These are phyloP conservation scores for Kradibia gibbosae DNA, from an alignment of 1,140 invertebrate genomes.

Conservation along the genomic window DNA sequence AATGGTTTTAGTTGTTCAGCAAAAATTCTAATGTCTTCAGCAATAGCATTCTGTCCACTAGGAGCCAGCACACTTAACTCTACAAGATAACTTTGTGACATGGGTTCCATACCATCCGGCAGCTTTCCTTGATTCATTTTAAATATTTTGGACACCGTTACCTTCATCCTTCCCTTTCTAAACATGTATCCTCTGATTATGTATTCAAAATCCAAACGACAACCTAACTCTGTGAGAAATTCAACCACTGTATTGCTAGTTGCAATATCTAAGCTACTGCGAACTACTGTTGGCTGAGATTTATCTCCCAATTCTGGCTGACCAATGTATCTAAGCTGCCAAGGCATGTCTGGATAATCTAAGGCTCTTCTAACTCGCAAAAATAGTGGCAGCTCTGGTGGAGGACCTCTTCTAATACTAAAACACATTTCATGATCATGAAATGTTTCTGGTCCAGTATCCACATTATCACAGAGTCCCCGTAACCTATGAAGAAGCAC, in stretches of 20 bases:
- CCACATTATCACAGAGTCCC: slow-evolving; percentile 95
- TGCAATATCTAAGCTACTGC: slow-evolving; percentile 93
- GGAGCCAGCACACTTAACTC: slow-evolving; percentile 95
- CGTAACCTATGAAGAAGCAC: slow-evolving; percentile 92
- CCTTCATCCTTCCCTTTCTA: slow-evolving; percentile 96
- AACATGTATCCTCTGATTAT: slow-evolving; percentile 96
- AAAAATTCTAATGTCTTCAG: slow-evolving; percentile 96
- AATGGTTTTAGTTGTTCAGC: slow-evolving; percentile 95
- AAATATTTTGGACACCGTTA: slow-evolving; percentile 95
- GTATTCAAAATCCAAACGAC: slow-evolving; percentile 93
- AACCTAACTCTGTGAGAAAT: slow-evolving; percentile 93
- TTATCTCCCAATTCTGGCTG: slow-evolving; percentile 92
- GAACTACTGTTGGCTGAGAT: slow-evolving; percentile 88
- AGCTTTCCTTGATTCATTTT: slow-evolving; percentile 85
- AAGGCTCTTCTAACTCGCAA: slow-evolving; percentile 84
- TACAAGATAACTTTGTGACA: slow-evolving; percentile 94
- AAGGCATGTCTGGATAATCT: slow-evolving; percentile 85
- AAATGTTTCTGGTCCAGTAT: slow-evolving; percentile 91
- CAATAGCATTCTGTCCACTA: slow-evolving; percentile 93
- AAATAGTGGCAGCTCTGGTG: slow-evolving; percentile 75
- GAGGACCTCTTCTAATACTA: slow-evolving; percentile 78
- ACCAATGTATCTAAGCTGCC: slow-evolving; percentile 91
- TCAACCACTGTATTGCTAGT: slow-evolving; percentile 91
- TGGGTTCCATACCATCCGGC: slow-evolving; percentile 83
- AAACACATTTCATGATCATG: slow-evolving; percentile 93